Evolutionary conservation across 2,888 invertebrate genomes (phyloP), one percentile per base, ranked within the genome.

Genomic region (Andrena trimmerana): DNA sequence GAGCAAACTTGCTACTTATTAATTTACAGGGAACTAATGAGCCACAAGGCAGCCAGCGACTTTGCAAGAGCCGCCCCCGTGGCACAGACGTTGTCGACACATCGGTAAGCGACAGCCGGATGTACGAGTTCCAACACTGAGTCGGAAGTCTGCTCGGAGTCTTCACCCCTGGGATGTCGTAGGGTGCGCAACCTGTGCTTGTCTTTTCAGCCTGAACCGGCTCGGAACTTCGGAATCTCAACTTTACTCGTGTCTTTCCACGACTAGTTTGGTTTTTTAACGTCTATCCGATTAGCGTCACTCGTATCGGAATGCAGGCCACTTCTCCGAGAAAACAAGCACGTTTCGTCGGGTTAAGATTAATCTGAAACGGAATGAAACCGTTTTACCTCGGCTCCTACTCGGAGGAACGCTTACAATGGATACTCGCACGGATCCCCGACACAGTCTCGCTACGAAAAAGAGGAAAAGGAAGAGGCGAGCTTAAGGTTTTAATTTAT

Each of bases 401-500:
- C 54, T 54, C 52, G 52, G 29, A 62, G 80, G 16, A 62, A 74
- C 31, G 65, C 57, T 78, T 67, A 68, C 68, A 79, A 78, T 63
- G 74, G 81, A 83, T 83, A 78, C 77, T 86, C 85, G 80, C 85
- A 74, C 82, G 78, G 70, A 83, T 78, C 72, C 87, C 82, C 77
- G 74, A 76, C 77, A 72, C 67, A 70, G 75, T 68, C 82, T 78
- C 73, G 52, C 42, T 13, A 48, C 36, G 33, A 69, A 72, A 67
- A 81, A 71, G 63, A 60, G 54, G 57, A 60, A 67, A 71, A 73
- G 78, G 48, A 68, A 78, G 63, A 66, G 50, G 74, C 74, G 80
- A 78, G 88, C 88, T 88, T 83, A 86, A 83, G 86, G 83, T 85
- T 86, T 88, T 88, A 86, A 88, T 88, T 88, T 88, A 88, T 88